Percentiles rank a stretch among this genome's conserved stretches.
Conservation (phyloP, 2,888 invertebrate species). For the Trichopria drosophilae region DNA sequence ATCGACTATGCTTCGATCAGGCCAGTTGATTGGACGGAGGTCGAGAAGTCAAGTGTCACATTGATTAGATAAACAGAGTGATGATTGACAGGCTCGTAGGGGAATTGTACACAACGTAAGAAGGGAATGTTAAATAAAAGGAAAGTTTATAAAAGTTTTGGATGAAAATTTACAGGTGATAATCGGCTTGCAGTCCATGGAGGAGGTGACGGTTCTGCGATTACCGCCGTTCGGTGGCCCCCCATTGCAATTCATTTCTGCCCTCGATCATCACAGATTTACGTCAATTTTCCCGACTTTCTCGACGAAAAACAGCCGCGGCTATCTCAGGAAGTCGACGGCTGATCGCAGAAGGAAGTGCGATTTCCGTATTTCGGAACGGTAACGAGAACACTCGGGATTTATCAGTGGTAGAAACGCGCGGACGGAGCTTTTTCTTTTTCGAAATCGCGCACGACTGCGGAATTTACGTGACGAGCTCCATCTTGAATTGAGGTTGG, state of each 20-base stretch:
- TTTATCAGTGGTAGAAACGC: too few species aligned
- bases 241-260: conserved; percentile 57
- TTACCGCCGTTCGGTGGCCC: conserved; percentile 36
- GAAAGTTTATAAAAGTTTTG: conserved; percentile 4
- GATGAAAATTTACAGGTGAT: conserved; percentile 69
- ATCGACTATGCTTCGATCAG: too few species aligned
- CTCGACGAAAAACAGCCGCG: too few species aligned
- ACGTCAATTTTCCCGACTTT: too few species aligned
- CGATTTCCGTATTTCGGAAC: too few species aligned
- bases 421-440: too few species aligned
- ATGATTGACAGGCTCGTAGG: conserved; percentile 11
- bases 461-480: conserved; percentile 32
- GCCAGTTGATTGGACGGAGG: too few species aligned
- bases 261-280: conserved; percentile 47
- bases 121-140: too few species aligned
- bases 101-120: conserved; percentile 8
- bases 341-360: too few species aligned
- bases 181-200: conserved; percentile 71
- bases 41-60: conserved; percentile 23
- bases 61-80: conserved; percentile 30
- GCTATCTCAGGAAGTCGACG: too few species aligned
- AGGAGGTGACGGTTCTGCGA: conserved; percentile 35
- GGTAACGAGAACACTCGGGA: too few species aligned
- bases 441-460: too few species aligned
- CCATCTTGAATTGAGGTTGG: conserved; percentile 38